Conservation (phyloP, 2,113 vertebrate species). For the Chionis minor region DNA sequence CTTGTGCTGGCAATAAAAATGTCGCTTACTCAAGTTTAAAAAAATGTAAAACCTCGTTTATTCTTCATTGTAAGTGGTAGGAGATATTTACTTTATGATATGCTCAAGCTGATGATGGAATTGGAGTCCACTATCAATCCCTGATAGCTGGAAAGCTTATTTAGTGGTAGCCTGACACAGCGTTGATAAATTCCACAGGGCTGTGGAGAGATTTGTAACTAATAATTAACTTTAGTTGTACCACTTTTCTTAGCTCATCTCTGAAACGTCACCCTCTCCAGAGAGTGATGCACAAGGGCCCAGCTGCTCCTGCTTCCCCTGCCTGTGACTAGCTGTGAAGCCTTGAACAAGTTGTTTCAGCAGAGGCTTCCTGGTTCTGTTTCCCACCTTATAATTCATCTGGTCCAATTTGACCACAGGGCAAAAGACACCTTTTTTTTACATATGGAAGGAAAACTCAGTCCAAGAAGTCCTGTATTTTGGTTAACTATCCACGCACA, state of each 20-base stretch:
- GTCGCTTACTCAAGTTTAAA: neutral
- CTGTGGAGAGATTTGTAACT: neutral
- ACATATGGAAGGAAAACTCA: neutral
- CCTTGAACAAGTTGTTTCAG: neutral
- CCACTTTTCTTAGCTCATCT: neutral
- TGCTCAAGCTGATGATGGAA: neutral
- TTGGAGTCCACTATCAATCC: neutral
- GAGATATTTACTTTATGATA: conserved; percentile 8
- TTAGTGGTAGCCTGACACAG: neutral
- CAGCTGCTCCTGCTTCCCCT: neutral
- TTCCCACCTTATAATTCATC: neutral
- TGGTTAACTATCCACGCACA: neutral
- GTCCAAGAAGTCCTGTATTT: neutral
- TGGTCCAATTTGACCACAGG: neutral
- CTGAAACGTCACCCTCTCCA: neutral
- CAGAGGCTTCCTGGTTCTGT: neutral
- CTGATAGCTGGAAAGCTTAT: neutral
- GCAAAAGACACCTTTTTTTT: neutral
- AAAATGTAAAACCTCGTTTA: neutral
- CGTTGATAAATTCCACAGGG: neutral
- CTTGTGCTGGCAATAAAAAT: neutral
- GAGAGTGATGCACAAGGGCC: neutral
- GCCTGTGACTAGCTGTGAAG: neutral
- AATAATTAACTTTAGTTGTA: neutral
- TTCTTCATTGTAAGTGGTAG: neutral